Evolutionary conservation across 2,113 vertebrate genomes (phyloP), one percentile per base, ranked within the genome.

Genomic region (Perccottus glenii): DNA sequence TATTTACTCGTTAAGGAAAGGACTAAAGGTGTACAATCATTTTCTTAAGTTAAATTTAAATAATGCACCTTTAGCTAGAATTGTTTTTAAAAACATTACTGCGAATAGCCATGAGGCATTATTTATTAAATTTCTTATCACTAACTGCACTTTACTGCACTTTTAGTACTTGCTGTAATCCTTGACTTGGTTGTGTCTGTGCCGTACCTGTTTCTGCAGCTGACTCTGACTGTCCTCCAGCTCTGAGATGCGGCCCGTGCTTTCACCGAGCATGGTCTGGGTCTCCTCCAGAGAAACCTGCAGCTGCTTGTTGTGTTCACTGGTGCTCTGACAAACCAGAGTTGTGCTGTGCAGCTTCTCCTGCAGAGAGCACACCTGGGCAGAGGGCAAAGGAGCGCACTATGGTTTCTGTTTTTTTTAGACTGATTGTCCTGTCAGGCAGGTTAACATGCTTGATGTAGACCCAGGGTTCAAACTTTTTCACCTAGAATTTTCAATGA

Each of bases 191-290:
- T 12, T 57, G 6, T 1, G 4, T n/a, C 1, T 71, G 45, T 19
- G n/a, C 1, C 33, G 15, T 84, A 96, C 97, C 94, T 96, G 94
- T 73, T 90, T 91, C 84, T 96, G 94, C 72, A 98, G 93, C 64
- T 92, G 92, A 64, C 86, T 87, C 87, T 99, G 95, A 83, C 81
- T 92, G 46, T 98, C 95, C 90, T 98, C 97, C 60, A 99, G 90
- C 55, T 98, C 96, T 16, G 85, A 93, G 53, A 96, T 94, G 49
- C 93, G 93, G 59, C 90, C 36, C 2, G 91, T 92, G 87, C 95
- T 94, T 73, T 98, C 93, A n/a, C 94, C 94, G 77, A 99, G 88
- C 96, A 99, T 97, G 74, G 91, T 89, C 81, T 96, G 95, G 36
- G 96, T 95, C 66, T 95, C 93, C 87, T 95, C 94, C 27, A 98